Conservation (phyloP, 2,888 invertebrate genomes). For the Amphipyra tragopoginis region DNA sequence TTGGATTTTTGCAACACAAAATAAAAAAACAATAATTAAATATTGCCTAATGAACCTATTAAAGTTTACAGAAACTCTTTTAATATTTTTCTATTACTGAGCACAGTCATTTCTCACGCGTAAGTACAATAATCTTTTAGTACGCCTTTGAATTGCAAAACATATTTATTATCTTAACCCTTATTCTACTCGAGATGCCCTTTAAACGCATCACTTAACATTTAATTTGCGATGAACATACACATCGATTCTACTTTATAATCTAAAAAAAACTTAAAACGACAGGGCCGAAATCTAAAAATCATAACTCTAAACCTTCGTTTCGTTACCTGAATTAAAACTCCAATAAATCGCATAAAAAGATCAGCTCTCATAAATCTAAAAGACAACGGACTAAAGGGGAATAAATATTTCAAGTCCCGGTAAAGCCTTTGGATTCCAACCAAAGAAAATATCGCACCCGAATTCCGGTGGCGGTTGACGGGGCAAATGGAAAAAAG, state of each 20-base stretch:
- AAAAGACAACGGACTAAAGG: conserved; percentile 68
- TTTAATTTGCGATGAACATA: conserved; percentile 36
- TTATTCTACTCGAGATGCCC: conserved; percentile 30
- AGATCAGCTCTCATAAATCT: conserved; percentile 78
- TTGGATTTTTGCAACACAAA: too few species aligned
- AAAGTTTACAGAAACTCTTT: background rate
- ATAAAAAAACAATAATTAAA: too few species aligned
- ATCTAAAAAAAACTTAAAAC: conserved; percentile 12
- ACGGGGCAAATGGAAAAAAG: conserved; percentile 83
- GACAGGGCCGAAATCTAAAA: conserved; percentile 25
- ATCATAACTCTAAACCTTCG: conserved; percentile 49
- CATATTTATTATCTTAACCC: conserved; percentile 36
- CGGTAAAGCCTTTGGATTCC: conserved; percentile 86
- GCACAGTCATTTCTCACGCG: conserved; percentile 23
- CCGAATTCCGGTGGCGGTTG: conserved; percentile 85
- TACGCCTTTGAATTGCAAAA: conserved; percentile 38
- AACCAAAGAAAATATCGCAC: conserved; percentile 88
- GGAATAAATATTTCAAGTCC: conserved; percentile 84
- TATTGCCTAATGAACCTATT: background rate
- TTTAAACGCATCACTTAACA: conserved; percentile 56
- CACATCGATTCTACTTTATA: conserved; percentile 13
- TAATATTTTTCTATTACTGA: conserved; percentile 2
- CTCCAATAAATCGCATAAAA: conserved; percentile 79
- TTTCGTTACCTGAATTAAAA: conserved; percentile 77
- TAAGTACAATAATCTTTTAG: conserved; percentile 22